Evolutionary conservation across 2,797 vertebrate species (phyloP), one percentile per base, ranked within the genome.

Genomic region (Mormyrus proboscirostris): DNA sequence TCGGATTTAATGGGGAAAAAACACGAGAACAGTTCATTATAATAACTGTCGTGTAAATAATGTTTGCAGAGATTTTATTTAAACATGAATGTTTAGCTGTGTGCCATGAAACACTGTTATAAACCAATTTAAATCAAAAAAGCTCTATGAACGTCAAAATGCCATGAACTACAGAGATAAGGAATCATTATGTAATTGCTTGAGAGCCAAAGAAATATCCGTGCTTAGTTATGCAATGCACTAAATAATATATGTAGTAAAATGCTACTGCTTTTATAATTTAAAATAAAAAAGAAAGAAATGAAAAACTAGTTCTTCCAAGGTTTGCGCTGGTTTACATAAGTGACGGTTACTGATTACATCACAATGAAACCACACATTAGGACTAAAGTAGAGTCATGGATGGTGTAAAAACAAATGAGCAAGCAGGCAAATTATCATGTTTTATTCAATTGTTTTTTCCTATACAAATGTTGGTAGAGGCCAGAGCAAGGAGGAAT

Each of bases 331-430:
- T 59, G 16, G 53, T 22, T 88, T 29, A 65, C 14, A 62, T 50
- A 65, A 47, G n/a, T 50, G 59, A 88, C 19, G n/a, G 87, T 88
- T 69, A 65, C 59, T 29, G 44, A 69, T 69, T 69, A 59, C 87
- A 49, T 88, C 38, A 69, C 3, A 29, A 16, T 49, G 22, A 59
- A 47, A n/a, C 41, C n/a, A 29, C 87, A 49, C 55, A 44, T 65
- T 65, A 44, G 22, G 10, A 86, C 44, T 25, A 12, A 4, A 38
- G 86, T 38, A 22, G n/a, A 47, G 41, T 49, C 86, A 59, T 2
- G 6, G 16, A 69, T 25, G 59, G 55, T 10, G 33, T 62, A 47
- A 41, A 47, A 25, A 50, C 57, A 65, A 69, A 65, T 25, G 47
- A 29, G 14, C 50, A 69, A 69, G 59, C 57, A 16, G 44, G 59